These are phyloP conservation scores for Gymnocephalus cernua DNA, from an alignment of 2,113 vertebrate species.

Conservation along the genomic window DNA sequence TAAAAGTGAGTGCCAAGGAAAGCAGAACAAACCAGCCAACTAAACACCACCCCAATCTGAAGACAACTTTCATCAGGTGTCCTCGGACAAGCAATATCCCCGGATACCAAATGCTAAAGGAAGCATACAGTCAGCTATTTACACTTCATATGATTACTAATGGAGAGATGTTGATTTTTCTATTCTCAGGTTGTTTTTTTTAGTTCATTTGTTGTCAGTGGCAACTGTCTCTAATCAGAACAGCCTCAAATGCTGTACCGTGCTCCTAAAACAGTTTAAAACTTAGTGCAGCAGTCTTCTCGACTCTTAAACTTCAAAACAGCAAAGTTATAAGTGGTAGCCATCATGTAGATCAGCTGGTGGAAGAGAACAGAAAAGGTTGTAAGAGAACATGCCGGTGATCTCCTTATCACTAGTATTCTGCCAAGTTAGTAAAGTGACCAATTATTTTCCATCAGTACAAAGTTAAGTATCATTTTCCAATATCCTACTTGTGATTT, in stretches of 20 bases:
- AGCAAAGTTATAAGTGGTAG: constrained; percentile 99
- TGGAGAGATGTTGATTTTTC: constrained; percentile 68
- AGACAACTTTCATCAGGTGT: constrained; percentile 55
- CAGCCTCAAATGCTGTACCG: constrained; percentile 80
- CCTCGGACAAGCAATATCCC: constrained; percentile 65
- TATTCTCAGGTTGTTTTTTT: constrained; percentile 84
- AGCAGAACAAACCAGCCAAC: constrained; percentile 61
- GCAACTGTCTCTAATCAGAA: constrained; percentile 86
- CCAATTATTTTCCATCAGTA: constrained; percentile 43
- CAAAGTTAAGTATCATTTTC: constrained; percentile 24
- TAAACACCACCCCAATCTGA: constrained; percentile 59
- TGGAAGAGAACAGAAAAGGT: constrained; percentile 96
- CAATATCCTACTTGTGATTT: background rate
- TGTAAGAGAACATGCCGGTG: constrained; percentile 85
- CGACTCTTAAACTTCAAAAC: constrained; percentile 99
- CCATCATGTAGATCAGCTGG: constrained; percentile 99
- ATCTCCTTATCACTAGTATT: constrained; percentile 40
- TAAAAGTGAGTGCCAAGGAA: constrained; percentile 59
- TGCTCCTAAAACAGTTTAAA: constrained; percentile 89
- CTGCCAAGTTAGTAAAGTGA: constrained; percentile 61
- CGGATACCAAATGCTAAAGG: constrained; percentile 82
- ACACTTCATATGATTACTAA: constrained; percentile 81
- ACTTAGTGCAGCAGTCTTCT: constrained; percentile 99
- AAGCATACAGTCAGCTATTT: constrained; percentile 92
- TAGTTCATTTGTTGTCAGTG: constrained; percentile 92